These are phyloP conservation scores for Athene cunicularia DNA, from an alignment of 2,113 vertebrate genomes.

Conservation along the genomic window DNA sequence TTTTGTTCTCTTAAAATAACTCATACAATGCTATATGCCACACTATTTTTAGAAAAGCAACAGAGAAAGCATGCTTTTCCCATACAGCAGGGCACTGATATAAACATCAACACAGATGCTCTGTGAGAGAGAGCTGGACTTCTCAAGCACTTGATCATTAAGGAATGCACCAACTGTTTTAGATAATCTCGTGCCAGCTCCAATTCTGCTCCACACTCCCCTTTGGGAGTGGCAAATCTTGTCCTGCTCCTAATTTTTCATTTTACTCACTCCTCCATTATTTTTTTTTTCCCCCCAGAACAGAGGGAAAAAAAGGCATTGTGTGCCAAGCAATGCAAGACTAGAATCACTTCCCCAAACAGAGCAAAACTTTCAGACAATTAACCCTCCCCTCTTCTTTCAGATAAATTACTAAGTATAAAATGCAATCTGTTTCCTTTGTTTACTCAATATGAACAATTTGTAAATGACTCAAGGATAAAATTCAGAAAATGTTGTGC, in stretches of 20 bases:
- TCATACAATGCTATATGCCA: slow-evolving; percentile 79
- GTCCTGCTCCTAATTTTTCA: slow-evolving; percentile 80
- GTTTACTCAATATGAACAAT: slow-evolving; percentile 88
- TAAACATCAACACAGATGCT: slow-evolving; percentile 93
- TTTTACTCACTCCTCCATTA: slow-evolving; percentile 81
- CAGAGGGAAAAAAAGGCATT: slow-evolving; percentile 76
- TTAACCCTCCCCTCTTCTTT: slow-evolving; percentile 86
- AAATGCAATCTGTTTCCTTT: slow-evolving; percentile 88
- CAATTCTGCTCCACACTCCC: slow-evolving; percentile 91
- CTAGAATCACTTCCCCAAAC: slow-evolving; percentile 88
- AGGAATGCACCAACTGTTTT: slow-evolving; percentile 98
- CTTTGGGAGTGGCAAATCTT: slow-evolving; percentile 85
- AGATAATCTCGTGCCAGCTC: slow-evolving; percentile 97
- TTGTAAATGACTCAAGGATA: slow-evolving; percentile 88
- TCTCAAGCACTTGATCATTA: slow-evolving; percentile 96
- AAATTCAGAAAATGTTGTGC: slow-evolving; percentile 86
- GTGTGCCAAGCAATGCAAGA: slow-evolving; percentile 86
- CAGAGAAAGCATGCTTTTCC: slow-evolving; percentile 83
- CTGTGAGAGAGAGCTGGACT: slow-evolving; percentile 78
- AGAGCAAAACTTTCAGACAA: slow-evolving; percentile 82
- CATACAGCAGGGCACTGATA: slow-evolving; percentile 81
- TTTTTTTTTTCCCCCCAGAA: slow-evolving; percentile 20
- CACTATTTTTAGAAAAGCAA: slow-evolving; percentile 81
- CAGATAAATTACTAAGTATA: slow-evolving; percentile 86
- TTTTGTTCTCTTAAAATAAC: slow-evolving; percentile 82